Evolutionary conservation across 2,888 invertebrate genomes (phyloP), one percentile per base, ranked within the genome.

Genomic region (Anaspis maculata): DNA sequence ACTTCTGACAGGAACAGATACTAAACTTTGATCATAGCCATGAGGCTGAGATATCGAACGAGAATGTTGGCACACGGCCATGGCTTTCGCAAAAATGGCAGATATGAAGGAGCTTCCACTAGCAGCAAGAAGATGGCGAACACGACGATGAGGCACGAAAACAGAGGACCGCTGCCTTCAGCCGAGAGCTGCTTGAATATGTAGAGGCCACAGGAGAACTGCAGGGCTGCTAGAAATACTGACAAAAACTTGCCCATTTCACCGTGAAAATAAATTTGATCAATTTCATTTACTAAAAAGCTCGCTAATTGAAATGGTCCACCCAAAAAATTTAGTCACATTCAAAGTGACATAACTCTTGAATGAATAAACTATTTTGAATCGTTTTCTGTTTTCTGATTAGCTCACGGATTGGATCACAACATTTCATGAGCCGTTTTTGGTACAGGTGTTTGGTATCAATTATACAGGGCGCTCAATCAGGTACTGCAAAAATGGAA

Each of bases 1-100:
- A 42, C 39, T 46, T 65, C 63, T 25, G 64, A 34, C 3, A 62
- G 63, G 33, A 57, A 58, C 65, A 63, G 64, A 37, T 64, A 64
- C 27, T 61, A 56, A 3, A 49, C 49, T 40, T 60, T 49, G 7
- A 61, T 47, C 21, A 51, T 45, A 48, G 64, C 63, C 43, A 62
- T 54, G 13, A 61, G n/a, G n/a, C n/a, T n/a, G 6, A 19, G n/a
- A n/a, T n/a, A 6, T 19, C 19, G 19, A 5, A 6, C 6, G 19
- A 5, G 9, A 19, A 6, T 19, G 19, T 19, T 9, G 19, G 9
- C 11, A 25, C 10, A 36, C 12, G 26, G 15, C 6, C 22, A 14
- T 27, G 16, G 13, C 11, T 24, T 15, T 6, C 14, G 7, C 3
- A 61, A 43, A 3, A 46, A 46, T 19, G 38, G 32, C 3, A 63